Evolutionary conservation across 1,140 invertebrate species (phyloP).

Genomic region (Drosophila kikkawai): DNA sequence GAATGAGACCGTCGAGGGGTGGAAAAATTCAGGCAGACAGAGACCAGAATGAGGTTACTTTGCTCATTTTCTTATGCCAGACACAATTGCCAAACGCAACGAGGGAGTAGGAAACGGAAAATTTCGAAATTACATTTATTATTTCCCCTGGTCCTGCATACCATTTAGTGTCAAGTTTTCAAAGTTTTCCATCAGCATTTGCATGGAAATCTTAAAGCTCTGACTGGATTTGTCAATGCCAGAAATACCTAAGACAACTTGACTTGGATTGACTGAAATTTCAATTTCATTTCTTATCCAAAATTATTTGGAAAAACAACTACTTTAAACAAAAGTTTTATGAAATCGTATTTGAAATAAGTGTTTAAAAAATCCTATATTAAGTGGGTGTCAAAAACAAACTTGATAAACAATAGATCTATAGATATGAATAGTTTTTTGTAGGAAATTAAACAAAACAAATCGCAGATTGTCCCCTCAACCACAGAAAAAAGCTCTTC

Average conservation of each 20-base stretch:
- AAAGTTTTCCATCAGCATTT: slow-evolving; percentile 26
- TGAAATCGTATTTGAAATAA: no score
- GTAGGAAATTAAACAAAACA: no score
- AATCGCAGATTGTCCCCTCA: no score
- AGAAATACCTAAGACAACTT: background rate
- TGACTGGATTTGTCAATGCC: slow-evolving; percentile 32
- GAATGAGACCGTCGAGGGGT: slow-evolving; percentile 5
- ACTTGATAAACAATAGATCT: no score
- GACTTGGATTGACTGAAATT: background rate
- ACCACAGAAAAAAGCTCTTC: no score
- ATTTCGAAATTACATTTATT: slow-evolving; percentile 72
- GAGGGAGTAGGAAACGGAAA: slow-evolving; percentile 28
- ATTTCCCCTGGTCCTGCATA: slow-evolving; percentile 36
- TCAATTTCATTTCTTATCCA: no score
- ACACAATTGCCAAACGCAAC: slow-evolving; percentile 53
- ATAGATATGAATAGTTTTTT: no score
- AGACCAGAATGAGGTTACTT: slow-evolving; percentile 33
- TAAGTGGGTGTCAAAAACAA: no score
- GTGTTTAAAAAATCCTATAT: no score
- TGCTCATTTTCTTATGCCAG: slow-evolving; percentile 60
- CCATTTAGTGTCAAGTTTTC: slow-evolving; percentile 43
- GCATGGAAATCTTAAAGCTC: slow-evolving; percentile 33
- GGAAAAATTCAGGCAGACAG: slow-evolving; percentile 14
- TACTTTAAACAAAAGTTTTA: no score
- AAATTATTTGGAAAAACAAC: no score